phyloP scores from a whole-genome alignment of 2,113 vertebrate species.

The Martes martes region DNA sequence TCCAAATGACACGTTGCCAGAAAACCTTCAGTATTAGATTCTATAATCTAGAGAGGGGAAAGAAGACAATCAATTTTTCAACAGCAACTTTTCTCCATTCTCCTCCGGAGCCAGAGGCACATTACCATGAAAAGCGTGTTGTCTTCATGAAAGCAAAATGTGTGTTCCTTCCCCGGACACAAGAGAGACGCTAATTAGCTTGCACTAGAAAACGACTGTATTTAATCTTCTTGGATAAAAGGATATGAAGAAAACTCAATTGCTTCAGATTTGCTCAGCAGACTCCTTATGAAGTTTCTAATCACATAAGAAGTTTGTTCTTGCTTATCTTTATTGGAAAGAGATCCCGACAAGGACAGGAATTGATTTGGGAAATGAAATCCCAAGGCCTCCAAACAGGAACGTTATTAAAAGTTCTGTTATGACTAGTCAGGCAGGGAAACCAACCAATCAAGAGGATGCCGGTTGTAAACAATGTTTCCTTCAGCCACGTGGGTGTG shows the following conservation, averaged over 20 bases:
- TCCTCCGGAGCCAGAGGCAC: conserved; percentile 55
- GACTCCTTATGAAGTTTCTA: conserved; percentile 43
- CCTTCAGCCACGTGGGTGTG: background rate
- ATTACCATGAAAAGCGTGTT: conserved; percentile 55
- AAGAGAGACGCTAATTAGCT: conserved; percentile 68
- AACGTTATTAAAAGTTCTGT: conserved; percentile 32
- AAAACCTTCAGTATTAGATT: conserved; percentile 14
- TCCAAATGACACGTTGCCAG: conserved; percentile 12
- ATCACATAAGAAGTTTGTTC: conserved; percentile 35
- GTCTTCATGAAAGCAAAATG: conserved; percentile 68
- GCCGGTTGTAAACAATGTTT: background rate
- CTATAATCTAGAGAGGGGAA: conserved; percentile 21
- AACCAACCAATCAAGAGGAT: background rate
- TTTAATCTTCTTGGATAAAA: conserved; percentile 68
- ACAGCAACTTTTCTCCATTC: conserved; percentile 41
- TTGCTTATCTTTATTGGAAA: conserved; percentile 53
- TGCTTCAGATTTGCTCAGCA: conserved; percentile 41
- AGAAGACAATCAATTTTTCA: conserved; percentile 61
- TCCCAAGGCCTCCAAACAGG: background rate
- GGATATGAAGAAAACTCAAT: conserved; percentile 53
- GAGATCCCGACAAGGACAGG: background rate
- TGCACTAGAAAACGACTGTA: conserved; percentile 53
- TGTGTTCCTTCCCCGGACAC: conserved; percentile 58
- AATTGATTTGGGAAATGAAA: conserved; percentile 4
- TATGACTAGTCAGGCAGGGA: background rate